These are phyloP conservation scores for Drepanosiphum platanoidis DNA, from an alignment of 2,888 invertebrate species.

Conservation along the genomic window DNA sequence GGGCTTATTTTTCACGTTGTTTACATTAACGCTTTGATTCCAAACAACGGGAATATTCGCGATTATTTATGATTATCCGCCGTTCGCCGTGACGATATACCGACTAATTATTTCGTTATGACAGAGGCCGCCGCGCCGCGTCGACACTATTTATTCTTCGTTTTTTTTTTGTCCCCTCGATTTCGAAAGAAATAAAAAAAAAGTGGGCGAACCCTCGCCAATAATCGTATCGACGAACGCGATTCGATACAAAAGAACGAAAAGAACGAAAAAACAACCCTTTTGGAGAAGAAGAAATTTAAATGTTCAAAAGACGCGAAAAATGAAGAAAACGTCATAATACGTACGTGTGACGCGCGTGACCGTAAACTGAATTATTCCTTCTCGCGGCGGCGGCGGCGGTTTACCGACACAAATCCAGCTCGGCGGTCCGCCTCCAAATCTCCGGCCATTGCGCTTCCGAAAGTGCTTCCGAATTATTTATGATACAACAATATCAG, in stretches of 20 bases:
- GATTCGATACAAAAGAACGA: not conserved
- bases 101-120: not conserved
- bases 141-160: too few species aligned
- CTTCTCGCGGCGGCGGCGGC: not conserved
- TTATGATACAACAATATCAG: slow-evolving; percentile 48
- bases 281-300: not conserved
- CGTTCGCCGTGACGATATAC: not conserved
- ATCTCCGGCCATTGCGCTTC: slow-evolving; percentile 23
- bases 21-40: not conserved
- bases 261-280: not conserved
- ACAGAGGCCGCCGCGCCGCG: too few species aligned
- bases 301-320: not conserved
- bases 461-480: slow-evolving; percentile 52
- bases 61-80: not conserved
- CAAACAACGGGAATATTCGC: not conserved
- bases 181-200: too few species aligned
- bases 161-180: too few species aligned
- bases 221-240: too few species aligned
- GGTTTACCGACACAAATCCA: slow-evolving; percentile 45
- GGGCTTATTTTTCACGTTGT: not conserved
- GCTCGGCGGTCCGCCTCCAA: slow-evolving; percentile 32
- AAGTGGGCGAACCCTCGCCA: too few species aligned
- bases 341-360: not conserved
- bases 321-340: not conserved
- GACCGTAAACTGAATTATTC: slow-evolving; percentile 44